These are phyloP conservation scores for Anguilla anguilla DNA, from an alignment of 2,797 vertebrate species.

Conservation along the genomic window DNA sequence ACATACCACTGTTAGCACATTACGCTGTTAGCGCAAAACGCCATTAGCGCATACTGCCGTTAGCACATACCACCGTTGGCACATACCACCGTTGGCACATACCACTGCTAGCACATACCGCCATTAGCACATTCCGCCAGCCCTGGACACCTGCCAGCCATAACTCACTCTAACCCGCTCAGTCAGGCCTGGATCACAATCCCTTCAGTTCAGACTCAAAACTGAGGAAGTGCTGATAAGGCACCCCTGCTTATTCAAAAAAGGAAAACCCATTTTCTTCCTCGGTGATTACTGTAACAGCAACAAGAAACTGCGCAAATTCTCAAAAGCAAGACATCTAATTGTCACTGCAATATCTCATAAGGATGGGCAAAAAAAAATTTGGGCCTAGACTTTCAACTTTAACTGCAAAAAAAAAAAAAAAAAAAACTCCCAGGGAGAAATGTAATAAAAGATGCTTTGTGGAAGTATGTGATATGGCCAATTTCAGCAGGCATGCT, in stretches of 20 bases:
- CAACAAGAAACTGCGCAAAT: conserved; percentile 2
- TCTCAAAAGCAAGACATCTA: background rate
- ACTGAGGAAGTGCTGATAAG: too few relatives aligned
- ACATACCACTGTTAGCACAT: too few relatives aligned
- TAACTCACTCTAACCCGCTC: background rate
- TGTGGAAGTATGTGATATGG: background rate
- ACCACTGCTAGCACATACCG: background rate
- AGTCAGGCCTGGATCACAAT: background rate
- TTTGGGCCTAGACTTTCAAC: background rate
- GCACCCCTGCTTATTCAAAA: too few relatives aligned
- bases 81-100: too few relatives aligned
- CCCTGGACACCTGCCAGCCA: background rate
- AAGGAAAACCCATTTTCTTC: too few relatives aligned
- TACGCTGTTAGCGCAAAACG: too few relatives aligned
- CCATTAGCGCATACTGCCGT: background rate
- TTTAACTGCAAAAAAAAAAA: too few relatives aligned
- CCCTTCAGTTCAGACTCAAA: background rate
- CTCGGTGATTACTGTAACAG: background rate
- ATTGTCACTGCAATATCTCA: background rate
- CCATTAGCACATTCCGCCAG: background rate
- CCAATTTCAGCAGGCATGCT: background rate
- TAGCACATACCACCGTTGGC: background rate
- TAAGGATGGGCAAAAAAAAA: background rate
- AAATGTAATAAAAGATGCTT: background rate
- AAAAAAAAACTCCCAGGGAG: background rate